Evolutionary conservation across 1,140 invertebrate genomes (phyloP), one percentile per base, ranked within the genome.

Genomic region (Diprion similis): DNA sequence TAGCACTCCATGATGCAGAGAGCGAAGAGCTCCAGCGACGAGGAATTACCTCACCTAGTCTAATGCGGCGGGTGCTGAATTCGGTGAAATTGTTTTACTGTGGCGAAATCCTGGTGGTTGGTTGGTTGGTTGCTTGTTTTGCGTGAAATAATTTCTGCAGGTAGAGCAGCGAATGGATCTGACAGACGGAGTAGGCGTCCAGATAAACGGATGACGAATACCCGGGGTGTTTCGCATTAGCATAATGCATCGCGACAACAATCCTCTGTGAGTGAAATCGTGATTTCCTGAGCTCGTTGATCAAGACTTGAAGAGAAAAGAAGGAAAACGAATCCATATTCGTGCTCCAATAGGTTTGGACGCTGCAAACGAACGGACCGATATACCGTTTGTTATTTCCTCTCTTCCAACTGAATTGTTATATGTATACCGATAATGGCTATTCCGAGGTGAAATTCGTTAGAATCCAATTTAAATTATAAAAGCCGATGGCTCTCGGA

Each of bases 131-230:
- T 59, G 11, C 6, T 59, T 59, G 51, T 59, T 59, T 59, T 59
- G 51, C 51, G 51, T 59, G 11, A 59, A 59, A 59, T 59, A 59
- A 59, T 15, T 59, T 59, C 51, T 17, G n/a, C 51, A 59, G 11
- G 51, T 4, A 17, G 8, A 13, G 51, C 11, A 59, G n/a, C 51
- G 51, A 17, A 59, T 15, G 51, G 51, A 59, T 59, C 51, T 59
- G 51, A 59, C 51, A 59, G 51, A 59, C 51, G 51, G 51, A 59
- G n/a, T 37, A 37, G 1, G 24, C 1, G 24, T 59, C n/a, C 51
- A 59, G 9, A 59, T 59, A 59, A 59, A 59, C 51, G 51, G 51
- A 59, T 59, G 51, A 59, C 51, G 51, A 17, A 59, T 59, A 59
- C 9, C 51, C 51, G 9, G 6, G 6, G 51, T 59, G n/a, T 17